Percentiles rank a stretch among this genome's conserved stretches.
Conservation (phyloP, 2,797 vertebrate species). For the Galaxias olidus region DNA sequence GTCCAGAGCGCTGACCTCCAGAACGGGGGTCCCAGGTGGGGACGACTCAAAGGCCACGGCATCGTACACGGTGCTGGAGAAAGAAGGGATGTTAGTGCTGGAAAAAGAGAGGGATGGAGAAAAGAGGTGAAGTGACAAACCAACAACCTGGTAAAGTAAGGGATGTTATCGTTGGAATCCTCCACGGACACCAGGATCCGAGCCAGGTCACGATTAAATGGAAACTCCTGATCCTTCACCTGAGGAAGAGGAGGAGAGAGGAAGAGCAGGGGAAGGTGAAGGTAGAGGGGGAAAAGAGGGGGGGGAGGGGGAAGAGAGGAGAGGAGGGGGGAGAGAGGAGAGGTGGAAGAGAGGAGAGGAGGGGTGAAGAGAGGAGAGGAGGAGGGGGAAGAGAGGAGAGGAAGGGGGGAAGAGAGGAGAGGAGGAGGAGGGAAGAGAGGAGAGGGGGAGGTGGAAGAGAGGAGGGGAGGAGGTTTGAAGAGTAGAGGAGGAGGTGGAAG, state of each 20-base stretch:
- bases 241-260: conserved; percentile 42
- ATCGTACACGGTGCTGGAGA: conserved; percentile 87
- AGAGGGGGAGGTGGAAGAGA: conserved; percentile 44
- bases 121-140: too few species aligned
- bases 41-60: conserved; percentile 88
- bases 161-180: conserved; percentile 92
- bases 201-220: conserved; percentile 92
- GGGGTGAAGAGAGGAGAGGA: conserved; percentile 35
- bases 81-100: conserved; percentile 93
- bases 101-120: too few species aligned
- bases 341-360: conserved; percentile 23
- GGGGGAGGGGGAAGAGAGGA: background rate
- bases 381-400: conserved; percentile 32
- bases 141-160: conserved; percentile 95
- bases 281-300: conserved; percentile 32
- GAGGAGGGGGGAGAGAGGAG: conserved; percentile 9
- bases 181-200: conserved; percentile 87
- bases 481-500: conserved; percentile 6
- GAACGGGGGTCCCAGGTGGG: conserved; percentile 79
- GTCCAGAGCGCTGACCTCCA: conserved; percentile 91
- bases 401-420: conserved; percentile 26
- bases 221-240: conserved; percentile 97
- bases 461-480: conserved; percentile 17
- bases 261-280: conserved; percentile 10
- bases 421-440: background rate